Base-by-base conservation (phyloP, 1,140 invertebrate species). In the Solenopsis fugax region DNA sequence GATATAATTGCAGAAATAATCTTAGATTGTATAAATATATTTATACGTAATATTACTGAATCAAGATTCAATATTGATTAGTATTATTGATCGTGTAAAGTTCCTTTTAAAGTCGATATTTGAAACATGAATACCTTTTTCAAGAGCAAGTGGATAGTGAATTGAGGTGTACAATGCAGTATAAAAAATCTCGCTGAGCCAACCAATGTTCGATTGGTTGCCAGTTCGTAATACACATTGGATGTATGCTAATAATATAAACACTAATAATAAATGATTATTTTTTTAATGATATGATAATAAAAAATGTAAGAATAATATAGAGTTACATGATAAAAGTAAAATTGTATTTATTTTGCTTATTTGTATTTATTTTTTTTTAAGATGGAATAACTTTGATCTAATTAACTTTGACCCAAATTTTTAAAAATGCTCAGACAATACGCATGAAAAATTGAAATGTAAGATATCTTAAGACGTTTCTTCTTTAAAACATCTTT, bases 231-330 rank as follows among this genome's bases (percentile, higher is more conserved):
- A 37, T 37, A 52, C 16, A 52, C 4, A 34, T 62, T 34, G 13
- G 3, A 18, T 1, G 18, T 3, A n/a, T 16, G 37, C 18, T 64
- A 64, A 64, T 18, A 9, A 64, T 64, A 64, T 37, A 13, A 37
- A 1, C 62, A 9, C n/a, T 34, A 41, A 9, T 3, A 12, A 64
- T 64, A 37, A 64, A 64, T 37, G 18, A 37, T 65, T 65, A 41
- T 65, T 37, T 65, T 65, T 65, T 65, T 65, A 24, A 24, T 12
- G 18, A 34, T 18, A 64, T 64, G 5, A 64, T 65, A 65, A 65
- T 37, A 1, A 65, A 1, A 65, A 65, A 65, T 65, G 37, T 29
- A 29, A 65, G n/a, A 18, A 64, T 37, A 62, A 34, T 12, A n/a
- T 18, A 41, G 4, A 41, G 1, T 18, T 5, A 1, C 34, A n/a